Evolutionary conservation across 2,113 vertebrate species (phyloP).

Genomic region (Apodemus speciosus): DNA sequence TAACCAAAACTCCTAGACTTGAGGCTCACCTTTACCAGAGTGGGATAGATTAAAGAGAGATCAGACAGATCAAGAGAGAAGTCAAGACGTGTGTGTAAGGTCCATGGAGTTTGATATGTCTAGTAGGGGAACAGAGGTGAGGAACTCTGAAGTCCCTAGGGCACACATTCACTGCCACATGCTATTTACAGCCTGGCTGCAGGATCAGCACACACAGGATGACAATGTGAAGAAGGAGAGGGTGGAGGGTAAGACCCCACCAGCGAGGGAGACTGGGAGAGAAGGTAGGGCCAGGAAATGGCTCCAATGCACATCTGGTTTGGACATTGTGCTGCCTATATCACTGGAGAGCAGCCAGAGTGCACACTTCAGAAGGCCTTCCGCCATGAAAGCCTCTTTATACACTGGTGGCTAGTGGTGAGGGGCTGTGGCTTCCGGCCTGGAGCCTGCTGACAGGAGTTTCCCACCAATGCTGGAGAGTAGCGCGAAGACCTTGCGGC

Average conservation of each 20-base stretch:
- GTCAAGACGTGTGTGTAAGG: background rate
- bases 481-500: conserved; percentile 50
- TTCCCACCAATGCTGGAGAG: conserved; percentile 53
- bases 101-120: background rate
- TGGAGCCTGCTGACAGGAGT: conserved; percentile 37
- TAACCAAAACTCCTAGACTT: background rate
- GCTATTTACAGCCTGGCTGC: conserved; percentile 43
- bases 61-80: background rate
- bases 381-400: conserved; percentile 68
- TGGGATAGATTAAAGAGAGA: background rate
- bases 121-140: background rate
- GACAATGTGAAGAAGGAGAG: conserved; percentile 51
- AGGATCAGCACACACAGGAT: conserved; percentile 41
- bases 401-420: background rate
- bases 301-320: conserved; percentile 60
- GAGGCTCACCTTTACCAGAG: background rate
- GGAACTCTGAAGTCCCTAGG: background rate
- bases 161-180: background rate
- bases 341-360: conserved; percentile 57
- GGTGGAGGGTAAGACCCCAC: conserved; percentile 24
- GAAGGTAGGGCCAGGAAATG: conserved; percentile 43
- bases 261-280: background rate
- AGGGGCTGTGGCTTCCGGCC: conserved; percentile 56
- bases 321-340: conserved; percentile 52
- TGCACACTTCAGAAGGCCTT: conserved; percentile 7